phyloP scores from a whole-genome alignment of 2,797 vertebrate species.

The Hydrophis major region DNA sequence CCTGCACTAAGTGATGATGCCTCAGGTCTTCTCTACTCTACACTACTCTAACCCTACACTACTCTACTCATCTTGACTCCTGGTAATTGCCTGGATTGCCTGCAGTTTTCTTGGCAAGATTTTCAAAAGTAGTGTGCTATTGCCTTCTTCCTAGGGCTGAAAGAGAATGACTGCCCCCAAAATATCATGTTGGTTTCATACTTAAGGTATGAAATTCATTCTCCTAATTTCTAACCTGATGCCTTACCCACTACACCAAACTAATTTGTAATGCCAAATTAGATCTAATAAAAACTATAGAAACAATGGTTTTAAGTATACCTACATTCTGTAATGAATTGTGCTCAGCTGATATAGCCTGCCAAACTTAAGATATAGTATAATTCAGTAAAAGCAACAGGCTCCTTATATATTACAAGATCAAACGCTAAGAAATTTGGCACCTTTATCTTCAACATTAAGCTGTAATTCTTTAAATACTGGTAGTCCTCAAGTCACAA shows the following conservation, averaged over 20 bases:
- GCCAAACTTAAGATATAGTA: not conserved
- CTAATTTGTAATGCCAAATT: not conserved
- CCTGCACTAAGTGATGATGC: not conserved
- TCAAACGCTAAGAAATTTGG: not conserved
- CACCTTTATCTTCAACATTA: not conserved
- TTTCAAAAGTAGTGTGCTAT: no score
- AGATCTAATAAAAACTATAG: not conserved
- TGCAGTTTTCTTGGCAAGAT: no score
- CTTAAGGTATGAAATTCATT: no score
- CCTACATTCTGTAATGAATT: not conserved
- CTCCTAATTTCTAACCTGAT: not conserved
- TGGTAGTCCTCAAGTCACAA: not conserved
- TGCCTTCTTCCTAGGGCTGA: no score
- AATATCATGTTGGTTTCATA: no score
- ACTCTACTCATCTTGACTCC: not conserved
- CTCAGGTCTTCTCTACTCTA: not conserved
- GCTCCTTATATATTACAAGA: not conserved
- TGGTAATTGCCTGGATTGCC: no score
- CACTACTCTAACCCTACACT: not conserved
- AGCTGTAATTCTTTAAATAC: not conserved
- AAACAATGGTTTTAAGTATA: not conserved
- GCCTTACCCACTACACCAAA: not conserved
- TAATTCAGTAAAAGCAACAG: not conserved
- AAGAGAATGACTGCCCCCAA: no score
- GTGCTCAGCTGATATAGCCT: not conserved